These are phyloP conservation scores for Bettongia penicillata DNA, from an alignment of 2,113 vertebrate genomes.

Conservation along the genomic window DNA sequence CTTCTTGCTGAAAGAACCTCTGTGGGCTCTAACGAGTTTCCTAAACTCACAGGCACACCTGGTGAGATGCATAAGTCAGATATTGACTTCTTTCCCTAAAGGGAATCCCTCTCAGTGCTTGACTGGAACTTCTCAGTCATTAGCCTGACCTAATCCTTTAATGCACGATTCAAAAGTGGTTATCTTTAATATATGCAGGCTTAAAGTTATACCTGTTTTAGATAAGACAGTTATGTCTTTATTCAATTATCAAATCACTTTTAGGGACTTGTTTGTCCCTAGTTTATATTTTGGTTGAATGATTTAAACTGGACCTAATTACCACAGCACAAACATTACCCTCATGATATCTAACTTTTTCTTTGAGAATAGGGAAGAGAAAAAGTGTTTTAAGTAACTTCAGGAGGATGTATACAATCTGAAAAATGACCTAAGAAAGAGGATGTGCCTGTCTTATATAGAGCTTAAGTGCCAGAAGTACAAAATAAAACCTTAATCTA, in stretches of 20 bases:
- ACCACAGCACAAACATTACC: background rate
- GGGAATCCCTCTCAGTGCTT: too few species aligned
- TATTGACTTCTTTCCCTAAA: too few species aligned
- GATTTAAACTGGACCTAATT: background rate
- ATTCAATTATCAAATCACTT: background rate
- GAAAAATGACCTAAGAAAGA: slow-evolving; percentile 21
- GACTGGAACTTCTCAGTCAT: background rate
- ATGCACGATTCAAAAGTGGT: background rate
- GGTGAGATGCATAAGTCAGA: background rate
- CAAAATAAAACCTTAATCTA: background rate
- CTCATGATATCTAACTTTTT: background rate
- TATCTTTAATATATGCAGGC: background rate
- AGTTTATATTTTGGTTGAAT: too few species aligned
- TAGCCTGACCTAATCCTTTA: background rate
- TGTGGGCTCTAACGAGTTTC: background rate
- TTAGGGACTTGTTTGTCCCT: background rate
- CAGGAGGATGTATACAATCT: background rate
- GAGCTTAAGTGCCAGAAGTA: slow-evolving; percentile 14
- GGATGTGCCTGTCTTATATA: background rate
- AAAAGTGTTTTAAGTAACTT: background rate
- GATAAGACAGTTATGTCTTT: background rate
- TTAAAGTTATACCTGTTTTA: background rate
- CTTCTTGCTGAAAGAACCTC: background rate
- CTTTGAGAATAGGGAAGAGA: slow-evolving; percentile 34
- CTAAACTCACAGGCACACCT: background rate